phyloP scores from a whole-genome alignment of 2,888 invertebrate genomes.

The Allophyes oxyacanthae region DNA sequence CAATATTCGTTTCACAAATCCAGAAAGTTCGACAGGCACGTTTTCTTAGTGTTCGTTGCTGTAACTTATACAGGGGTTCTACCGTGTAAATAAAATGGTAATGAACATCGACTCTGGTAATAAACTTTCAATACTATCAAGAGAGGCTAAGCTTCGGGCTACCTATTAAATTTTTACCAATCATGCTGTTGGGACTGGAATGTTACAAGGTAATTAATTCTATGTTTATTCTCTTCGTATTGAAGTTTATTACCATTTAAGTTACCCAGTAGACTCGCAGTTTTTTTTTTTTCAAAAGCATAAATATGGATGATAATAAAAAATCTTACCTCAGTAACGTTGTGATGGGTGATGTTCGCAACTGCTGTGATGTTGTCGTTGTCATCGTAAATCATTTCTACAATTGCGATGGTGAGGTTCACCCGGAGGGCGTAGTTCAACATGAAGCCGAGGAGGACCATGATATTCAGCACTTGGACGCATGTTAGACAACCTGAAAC shows the following conservation, averaged over 20 bases:
- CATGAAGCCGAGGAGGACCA: constrained; percentile 97
- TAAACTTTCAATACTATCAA: too few relatives aligned
- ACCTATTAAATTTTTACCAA: too few relatives aligned
- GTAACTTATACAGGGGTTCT: not conserved
- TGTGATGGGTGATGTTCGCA: constrained; percentile 69
- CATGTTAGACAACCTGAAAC: constrained; percentile 92
- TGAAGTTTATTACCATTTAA: too few relatives aligned
- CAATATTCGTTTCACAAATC: constrained; percentile 7
- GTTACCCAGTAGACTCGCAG: too few relatives aligned
- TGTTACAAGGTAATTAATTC: too few relatives aligned
- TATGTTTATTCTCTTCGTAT: too few relatives aligned
- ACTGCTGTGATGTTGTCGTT: constrained; percentile 67
- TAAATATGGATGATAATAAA: constrained; percentile 8
- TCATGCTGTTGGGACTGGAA: too few relatives aligned
- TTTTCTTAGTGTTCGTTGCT: constrained; percentile 64
- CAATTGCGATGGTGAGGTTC: constrained; percentile 95
- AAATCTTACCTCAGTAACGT: constrained; percentile 80
- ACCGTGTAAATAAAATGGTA: too few relatives aligned
- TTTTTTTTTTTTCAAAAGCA: too few relatives aligned
- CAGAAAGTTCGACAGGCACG: constrained; percentile 10
- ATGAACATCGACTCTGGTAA: too few relatives aligned
- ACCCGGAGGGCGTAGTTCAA: constrained; percentile 96
- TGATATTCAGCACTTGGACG: constrained; percentile 94
- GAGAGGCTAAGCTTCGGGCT: too few relatives aligned
- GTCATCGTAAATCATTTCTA: constrained; percentile 92